These are phyloP conservation scores for Metridium senile DNA, from an alignment of 92 coral and sea anemone species.

Conservation along the genomic window DNA sequence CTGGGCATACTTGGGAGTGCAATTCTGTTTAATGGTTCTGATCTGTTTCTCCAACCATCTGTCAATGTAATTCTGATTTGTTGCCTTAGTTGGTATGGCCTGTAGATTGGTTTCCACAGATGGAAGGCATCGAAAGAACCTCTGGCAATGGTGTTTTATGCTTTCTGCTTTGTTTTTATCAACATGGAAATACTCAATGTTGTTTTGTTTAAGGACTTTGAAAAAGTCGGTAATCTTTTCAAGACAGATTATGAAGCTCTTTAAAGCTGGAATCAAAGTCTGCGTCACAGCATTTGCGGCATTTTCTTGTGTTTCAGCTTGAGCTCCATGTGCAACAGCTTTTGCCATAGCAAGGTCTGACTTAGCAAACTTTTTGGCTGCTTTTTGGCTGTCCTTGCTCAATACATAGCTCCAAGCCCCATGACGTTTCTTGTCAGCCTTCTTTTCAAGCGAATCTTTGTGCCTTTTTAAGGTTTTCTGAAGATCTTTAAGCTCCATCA, in stretches of 20 bases:
- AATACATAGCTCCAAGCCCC: conserved; percentile 10
- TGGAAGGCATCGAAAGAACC: conserved; percentile 52
- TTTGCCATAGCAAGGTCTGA: conserved; percentile 43
- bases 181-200: conserved; percentile 18
- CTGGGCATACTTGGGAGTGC: not conserved
- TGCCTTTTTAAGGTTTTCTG: conserved; percentile 27
- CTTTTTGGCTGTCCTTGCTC: not conserved
- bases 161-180: conserved; percentile 52
- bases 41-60: conserved; percentile 58
- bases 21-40: not conserved
- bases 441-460: conserved; percentile 27
- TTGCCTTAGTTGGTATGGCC: conserved; percentile 59
- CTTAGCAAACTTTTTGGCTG: conserved; percentile 27
- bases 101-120: conserved; percentile 54
- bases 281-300: conserved; percentile 37
- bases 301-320: conserved; percentile 34
- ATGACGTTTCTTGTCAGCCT: conserved; percentile 18
- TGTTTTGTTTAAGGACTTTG: conserved; percentile 29
- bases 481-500: conserved; percentile 46
- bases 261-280: conserved; percentile 49
- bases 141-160: conserved; percentile 45
- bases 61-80: conserved; percentile 67
- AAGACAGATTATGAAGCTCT: conserved; percentile 35
- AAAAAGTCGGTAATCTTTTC: conserved; percentile 52
- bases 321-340: conserved; percentile 46